Evolutionary conservation across 2,888 invertebrate genomes (phyloP).

Genomic region (Tiliacea citrago): DNA sequence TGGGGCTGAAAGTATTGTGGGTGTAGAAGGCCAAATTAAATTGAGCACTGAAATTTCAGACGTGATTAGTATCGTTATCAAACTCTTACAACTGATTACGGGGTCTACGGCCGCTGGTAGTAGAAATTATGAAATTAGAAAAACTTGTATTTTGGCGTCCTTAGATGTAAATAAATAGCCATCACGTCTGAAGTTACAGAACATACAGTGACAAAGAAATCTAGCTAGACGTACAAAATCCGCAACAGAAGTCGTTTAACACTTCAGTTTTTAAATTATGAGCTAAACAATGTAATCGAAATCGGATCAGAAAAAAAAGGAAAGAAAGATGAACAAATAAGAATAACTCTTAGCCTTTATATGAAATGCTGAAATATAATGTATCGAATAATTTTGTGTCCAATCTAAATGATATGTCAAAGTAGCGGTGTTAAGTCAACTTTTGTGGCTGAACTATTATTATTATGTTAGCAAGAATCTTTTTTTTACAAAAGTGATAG

Average conservation of each 20-base stretch:
- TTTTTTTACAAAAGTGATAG: not conserved
- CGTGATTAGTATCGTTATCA: not conserved
- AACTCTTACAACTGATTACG: not conserved
- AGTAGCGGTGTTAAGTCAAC: not conserved
- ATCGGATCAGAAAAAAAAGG: not conserved
- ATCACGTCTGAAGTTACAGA: not conserved
- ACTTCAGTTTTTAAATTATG: not conserved
- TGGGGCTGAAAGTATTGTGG: constrained; percentile 53
- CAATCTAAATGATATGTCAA: not conserved
- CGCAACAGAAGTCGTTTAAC: not conserved
- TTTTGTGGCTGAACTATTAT: not conserved
- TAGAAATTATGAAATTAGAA: not conserved
- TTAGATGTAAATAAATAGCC: not conserved
- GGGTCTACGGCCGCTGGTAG: not conserved
- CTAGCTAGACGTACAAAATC: not conserved
- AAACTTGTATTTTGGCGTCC: not conserved
- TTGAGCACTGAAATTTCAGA: not conserved
- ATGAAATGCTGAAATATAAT: not conserved
- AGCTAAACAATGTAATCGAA: not conserved
- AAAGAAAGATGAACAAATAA: not conserved
- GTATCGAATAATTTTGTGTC: not conserved
- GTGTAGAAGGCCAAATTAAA: not conserved
- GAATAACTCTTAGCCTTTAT: not conserved
- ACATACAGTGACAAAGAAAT: not conserved
- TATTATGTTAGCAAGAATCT: not conserved